Evolutionary conservation across 2,113 vertebrate species (phyloP).

Genomic region (Tretioscincus oriximinensis): DNA sequence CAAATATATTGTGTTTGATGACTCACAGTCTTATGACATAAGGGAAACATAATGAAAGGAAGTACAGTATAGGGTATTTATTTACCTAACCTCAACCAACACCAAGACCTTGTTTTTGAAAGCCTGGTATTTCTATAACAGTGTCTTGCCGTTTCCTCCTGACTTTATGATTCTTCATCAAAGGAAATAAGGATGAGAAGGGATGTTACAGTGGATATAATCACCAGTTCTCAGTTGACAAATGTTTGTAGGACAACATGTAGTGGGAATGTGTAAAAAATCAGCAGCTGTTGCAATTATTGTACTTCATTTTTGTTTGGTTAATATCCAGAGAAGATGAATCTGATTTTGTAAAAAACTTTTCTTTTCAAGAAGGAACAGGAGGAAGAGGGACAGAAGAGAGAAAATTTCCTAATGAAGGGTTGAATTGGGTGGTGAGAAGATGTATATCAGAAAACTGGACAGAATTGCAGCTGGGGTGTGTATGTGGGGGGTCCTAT

Average conservation of each 20-base stretch:
- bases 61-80: not conserved
- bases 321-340: not conserved
- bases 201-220: constrained; percentile 31
- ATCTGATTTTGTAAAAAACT: not conserved
- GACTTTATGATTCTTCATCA: constrained; percentile 37
- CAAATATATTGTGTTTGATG: not conserved
- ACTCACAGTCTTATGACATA: not conserved
- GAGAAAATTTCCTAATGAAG: too few relatives aligned
- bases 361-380: too few relatives aligned
- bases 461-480: too few relatives aligned
- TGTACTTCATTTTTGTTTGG: not conserved
- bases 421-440: too few relatives aligned
- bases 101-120: constrained; percentile 19
- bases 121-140: not conserved
- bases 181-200: constrained; percentile 22
- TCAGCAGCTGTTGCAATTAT: constrained; percentile 16
- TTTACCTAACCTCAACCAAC: constrained; percentile 25
- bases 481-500: too few relatives aligned
- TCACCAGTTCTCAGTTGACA: constrained; percentile 39
- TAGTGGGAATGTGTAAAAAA: constrained; percentile 42
- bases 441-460: too few relatives aligned
- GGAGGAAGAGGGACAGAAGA: too few relatives aligned
- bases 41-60: not conserved
- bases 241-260: constrained; percentile 39
- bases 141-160: constrained; percentile 37